Evolutionary conservation across 2,113 vertebrate genomes (phyloP).

Genomic region (Apus apus): DNA sequence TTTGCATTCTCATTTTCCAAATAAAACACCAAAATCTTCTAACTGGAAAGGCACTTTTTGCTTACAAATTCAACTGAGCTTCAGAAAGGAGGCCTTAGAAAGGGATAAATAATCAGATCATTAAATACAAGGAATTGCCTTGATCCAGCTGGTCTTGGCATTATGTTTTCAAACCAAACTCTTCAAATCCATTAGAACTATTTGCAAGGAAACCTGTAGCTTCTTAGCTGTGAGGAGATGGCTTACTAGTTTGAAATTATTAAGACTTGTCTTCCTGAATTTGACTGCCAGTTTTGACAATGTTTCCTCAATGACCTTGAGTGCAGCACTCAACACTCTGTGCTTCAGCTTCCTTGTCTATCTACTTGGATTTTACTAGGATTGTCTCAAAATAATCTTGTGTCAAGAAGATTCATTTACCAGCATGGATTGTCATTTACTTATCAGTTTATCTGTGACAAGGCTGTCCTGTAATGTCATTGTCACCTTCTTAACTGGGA

Average conservation of each 20-base stretch:
- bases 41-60: not conserved
- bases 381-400: not conserved
- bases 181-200: not conserved
- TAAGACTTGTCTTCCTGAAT: not conserved
- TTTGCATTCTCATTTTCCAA: not conserved
- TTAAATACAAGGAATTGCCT: not conserved
- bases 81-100: not conserved
- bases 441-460: slow-evolving; percentile 35
- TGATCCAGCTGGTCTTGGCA: not conserved
- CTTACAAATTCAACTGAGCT: not conserved
- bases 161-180: not conserved
- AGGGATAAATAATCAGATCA: not conserved
- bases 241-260: not conserved
- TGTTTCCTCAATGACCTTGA: not conserved
- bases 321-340: not conserved
- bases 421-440: slow-evolving; percentile 21
- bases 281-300: slow-evolving; percentile 34
- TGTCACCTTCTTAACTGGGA: not conserved
- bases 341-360: not conserved
- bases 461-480: slow-evolving; percentile 28
- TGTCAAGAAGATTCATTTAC: slow-evolving; percentile 43
- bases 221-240: not conserved
- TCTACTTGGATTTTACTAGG: not conserved
- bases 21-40: not conserved
- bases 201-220: not conserved